These are phyloP conservation scores for Hemicordylus capensis DNA, from an alignment of 2,113 vertebrate species.

Conservation along the genomic window DNA sequence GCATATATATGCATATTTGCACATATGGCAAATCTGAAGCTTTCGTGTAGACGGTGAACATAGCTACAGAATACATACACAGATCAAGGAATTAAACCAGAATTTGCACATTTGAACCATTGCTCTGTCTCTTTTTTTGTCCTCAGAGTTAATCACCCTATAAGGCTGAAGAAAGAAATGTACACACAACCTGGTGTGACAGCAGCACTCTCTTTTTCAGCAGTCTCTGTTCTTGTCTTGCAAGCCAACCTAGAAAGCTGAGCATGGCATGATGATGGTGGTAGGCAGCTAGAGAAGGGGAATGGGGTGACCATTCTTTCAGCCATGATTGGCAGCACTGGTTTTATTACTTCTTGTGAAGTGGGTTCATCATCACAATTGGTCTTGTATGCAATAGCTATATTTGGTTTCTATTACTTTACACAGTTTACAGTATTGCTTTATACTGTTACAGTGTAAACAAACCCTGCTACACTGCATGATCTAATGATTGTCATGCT, in stretches of 20 bases:
- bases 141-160: neutral
- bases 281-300: neutral
- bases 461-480: neutral
- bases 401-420: neutral
- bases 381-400: neutral
- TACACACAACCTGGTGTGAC: neutral
- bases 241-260: neutral
- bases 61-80: neutral
- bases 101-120: neutral
- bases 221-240: neutral
- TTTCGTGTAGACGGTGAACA: neutral
- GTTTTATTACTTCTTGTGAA: neutral
- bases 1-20: neutral
- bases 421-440: too few species aligned
- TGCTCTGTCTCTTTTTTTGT: too few species aligned
- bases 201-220: neutral
- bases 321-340: neutral
- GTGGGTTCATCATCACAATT: neutral
- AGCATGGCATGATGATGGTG: too few species aligned
- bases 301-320: too few species aligned
- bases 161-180: neutral
- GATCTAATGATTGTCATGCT: neutral
- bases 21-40: neutral
- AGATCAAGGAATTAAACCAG: neutral
- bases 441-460: too few species aligned